Percentiles rank a stretch among this genome's conserved stretches.
Conservation (phyloP, 2,113 vertebrate species). For the Neolamprologus fasciatus region DNA sequence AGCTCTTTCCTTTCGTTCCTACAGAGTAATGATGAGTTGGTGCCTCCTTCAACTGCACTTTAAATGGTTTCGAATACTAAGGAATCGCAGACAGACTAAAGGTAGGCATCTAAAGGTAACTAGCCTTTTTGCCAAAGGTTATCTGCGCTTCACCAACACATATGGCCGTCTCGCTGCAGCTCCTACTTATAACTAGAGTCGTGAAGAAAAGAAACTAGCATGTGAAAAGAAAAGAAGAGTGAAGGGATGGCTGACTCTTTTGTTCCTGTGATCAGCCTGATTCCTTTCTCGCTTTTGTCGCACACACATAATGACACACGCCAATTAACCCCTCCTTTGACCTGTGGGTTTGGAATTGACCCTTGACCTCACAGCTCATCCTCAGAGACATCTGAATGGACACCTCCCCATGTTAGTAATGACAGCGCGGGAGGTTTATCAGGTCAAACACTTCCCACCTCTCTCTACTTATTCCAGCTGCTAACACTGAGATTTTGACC, state of each 20-base stretch:
- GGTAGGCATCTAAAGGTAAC: not conserved
- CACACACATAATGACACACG: conserved; percentile 5
- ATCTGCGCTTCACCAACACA: not conserved
- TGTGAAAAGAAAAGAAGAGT: conserved; percentile 2
- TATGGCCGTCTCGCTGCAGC: not conserved
- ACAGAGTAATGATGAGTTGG: not conserved
- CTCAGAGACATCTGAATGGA: not conserved
- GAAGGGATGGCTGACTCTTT: not conserved
- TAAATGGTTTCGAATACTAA: not conserved
- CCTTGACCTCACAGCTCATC: conserved; percentile 31
- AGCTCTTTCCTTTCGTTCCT: not conserved
- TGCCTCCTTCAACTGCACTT: not conserved
- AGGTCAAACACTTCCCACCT: not conserved
- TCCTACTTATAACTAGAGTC: not conserved
- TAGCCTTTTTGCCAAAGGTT: not conserved
- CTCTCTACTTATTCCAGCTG: not conserved
- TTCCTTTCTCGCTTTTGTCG: not conserved
- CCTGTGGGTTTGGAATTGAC: conserved; percentile 10
- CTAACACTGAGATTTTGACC: not conserved
- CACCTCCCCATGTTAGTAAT: not conserved
- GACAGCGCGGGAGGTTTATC: not conserved
- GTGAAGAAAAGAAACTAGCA: not conserved
- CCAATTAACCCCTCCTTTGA: conserved; percentile 42
- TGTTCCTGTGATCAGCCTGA: conserved; percentile 17
- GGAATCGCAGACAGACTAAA: not conserved